Base-by-base conservation (phyloP, 2,888 invertebrate genomes). In the Tinea pellionella region DNA sequence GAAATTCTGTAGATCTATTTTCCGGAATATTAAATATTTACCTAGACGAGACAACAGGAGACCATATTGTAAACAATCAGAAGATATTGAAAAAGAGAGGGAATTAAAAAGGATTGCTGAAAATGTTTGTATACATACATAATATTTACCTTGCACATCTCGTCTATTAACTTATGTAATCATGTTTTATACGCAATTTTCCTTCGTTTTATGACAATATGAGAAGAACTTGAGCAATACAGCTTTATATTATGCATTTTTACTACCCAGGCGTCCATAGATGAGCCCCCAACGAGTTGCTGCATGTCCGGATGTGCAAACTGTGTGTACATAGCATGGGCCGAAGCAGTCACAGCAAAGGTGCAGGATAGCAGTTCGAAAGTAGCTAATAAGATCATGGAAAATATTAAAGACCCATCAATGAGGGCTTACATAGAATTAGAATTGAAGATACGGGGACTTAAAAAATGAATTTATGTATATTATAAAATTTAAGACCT, bases 281-380 rank as follows among this genome's bases (percentile, higher is more conserved):
- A 92, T 11, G 90, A 92, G 62, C 90, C 90, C 42, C 97, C 97
- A 0, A 93, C 94, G 1, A 92, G 90, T 24, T 98, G 97, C 76
- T 98, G 97, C 70, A 94, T 94, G 90, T 94, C 96, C 0, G 97
- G 97, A 0, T 98, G 98, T 82, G 89, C 93, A 0, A 97, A 96
- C 78, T 98, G 98, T 75, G 97, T 98, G 4, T 97, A 95, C 93
- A 91, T 98, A 59, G 91, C 92, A 13, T 97, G 97, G 88, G 97
- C 96, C 0, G 94, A 96, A 67, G 90, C 93, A 18, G 68, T 97
- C 53, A 86, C 89, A 2, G 74, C 86, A 60, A 88, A 89, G 64
- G 79, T 90, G 68, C 77, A 91, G 11, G 78, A 89, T 63, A 91
- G 92, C 65, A 93, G 93, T 15, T 93, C 93, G 0, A 90, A 91